A percentile compares a stretch with the other conserved stretches of the same genome.
Evolutionary conservation across 1,140 invertebrate genomes (phyloP).

Genomic region (Galleria mellonella): DNA sequence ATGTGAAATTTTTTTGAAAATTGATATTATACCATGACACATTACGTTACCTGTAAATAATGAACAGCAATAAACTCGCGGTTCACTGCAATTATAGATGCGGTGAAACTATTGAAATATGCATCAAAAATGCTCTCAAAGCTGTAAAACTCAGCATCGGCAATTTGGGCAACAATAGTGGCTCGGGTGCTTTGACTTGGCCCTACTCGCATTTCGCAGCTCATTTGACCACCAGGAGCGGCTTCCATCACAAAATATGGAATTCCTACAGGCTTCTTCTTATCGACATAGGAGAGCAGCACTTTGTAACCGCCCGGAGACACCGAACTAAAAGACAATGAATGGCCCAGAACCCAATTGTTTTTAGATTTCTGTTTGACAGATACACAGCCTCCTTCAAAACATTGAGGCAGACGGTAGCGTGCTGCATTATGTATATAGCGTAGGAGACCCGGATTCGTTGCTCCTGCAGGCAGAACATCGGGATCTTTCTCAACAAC

Average conservation of each 20-base stretch:
- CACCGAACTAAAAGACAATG: slow-evolving; percentile 57
- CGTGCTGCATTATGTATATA: slow-evolving; percentile 58
- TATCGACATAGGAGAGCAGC: slow-evolving; percentile 51
- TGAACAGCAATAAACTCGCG: slow-evolving; percentile 60
- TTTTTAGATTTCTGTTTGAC: slow-evolving; percentile 42
- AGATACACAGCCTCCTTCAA: slow-evolving; percentile 51
- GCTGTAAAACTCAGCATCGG: slow-evolving; percentile 52
- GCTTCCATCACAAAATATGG: slow-evolving; percentile 66
- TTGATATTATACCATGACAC: too few species aligned
- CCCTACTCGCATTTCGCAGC: slow-evolving; percentile 53
- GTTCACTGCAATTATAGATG: slow-evolving; percentile 58
- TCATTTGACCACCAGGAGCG: slow-evolving; percentile 61
- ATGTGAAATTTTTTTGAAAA: too few species aligned
- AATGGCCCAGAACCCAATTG: slow-evolving; percentile 60
- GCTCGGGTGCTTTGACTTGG: slow-evolving; percentile 45
- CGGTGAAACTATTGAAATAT: slow-evolving; percentile 48
- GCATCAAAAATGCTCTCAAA: slow-evolving; percentile 61
- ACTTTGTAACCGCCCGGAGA: slow-evolving; percentile 61
- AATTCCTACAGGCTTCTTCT: slow-evolving; percentile 29
- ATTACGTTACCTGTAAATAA: slow-evolving; percentile 44
- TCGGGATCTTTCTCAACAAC: slow-evolving; percentile 27
- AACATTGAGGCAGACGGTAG: slow-evolving; percentile 56
- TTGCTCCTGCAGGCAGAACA: slow-evolving; percentile 31
- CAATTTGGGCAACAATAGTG: slow-evolving; percentile 52
- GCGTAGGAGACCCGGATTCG: slow-evolving; percentile 51